phyloP scores from a whole-genome alignment of 2,888 invertebrate genomes.

The Sipunculus nudus region DNA sequence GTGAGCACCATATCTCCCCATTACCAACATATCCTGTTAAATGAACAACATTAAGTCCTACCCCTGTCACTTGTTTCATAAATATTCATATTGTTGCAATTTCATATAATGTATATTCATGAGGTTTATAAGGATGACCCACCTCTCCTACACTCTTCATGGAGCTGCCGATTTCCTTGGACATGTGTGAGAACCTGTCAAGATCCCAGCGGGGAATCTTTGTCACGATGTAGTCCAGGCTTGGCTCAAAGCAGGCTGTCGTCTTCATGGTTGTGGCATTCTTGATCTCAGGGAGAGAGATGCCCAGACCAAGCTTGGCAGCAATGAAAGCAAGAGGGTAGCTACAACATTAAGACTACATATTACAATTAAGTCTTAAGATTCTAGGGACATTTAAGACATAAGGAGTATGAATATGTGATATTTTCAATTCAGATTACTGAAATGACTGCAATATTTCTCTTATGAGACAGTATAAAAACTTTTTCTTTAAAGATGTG shows the following conservation, averaged over 20 bases:
- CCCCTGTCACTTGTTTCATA: not conserved
- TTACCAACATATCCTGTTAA: not conserved
- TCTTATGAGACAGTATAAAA: too few relatives aligned
- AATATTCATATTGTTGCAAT: not conserved
- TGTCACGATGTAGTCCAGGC: conserved; percentile 60
- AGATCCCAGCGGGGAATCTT: conserved; percentile 63
- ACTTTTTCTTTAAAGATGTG: too few relatives aligned
- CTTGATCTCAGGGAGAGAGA: conserved; percentile 49
- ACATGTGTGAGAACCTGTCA: conserved; percentile 52
- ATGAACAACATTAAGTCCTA: not conserved
- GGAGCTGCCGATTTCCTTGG: conserved; percentile 56
- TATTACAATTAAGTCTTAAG: too few relatives aligned
- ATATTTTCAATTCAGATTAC: too few relatives aligned
- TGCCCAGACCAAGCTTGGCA: conserved; percentile 57
- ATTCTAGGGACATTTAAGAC: too few relatives aligned
- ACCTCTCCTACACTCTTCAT: conserved; percentile 65
- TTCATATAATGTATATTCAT: not conserved
- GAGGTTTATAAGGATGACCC: not conserved
- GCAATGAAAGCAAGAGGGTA: conserved; percentile 63
- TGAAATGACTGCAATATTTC: too few relatives aligned
- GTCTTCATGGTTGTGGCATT: conserved; percentile 55
- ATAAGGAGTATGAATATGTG: too few relatives aligned
- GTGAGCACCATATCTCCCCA: not conserved
- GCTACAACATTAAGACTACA: conserved; percentile 39
- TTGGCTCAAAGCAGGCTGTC: conserved; percentile 62